Base-by-base conservation (phyloP, 2,797 vertebrate species). In the Triplophysa yarkandensis region DNA sequence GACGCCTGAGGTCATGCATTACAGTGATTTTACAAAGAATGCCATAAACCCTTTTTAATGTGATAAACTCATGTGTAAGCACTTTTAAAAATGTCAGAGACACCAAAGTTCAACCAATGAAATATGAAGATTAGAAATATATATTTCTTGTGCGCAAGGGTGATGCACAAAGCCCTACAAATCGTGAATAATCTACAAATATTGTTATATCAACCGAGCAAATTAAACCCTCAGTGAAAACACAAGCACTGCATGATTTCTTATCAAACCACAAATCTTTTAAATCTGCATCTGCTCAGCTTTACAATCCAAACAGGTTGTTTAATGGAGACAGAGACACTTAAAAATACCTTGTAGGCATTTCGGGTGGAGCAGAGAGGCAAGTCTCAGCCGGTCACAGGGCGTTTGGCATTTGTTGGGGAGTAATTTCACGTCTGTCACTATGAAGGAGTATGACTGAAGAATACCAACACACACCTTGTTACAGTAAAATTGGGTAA, bases 371-470 rank as follows among this genome's bases (percentile, higher is more conserved):
- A 74, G 72, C 16, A 0, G 39, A 27, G 52, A 67, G 43, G 41
- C 72, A 67, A 67, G 72, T 74, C 72, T 14, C 58, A 36, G 72
- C 72, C 11, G 21, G 72, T 74, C 63, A 39, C 54, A 73, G 72
- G 72, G 72, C 21, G 63, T 67, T 66, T 74, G 28, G 21, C 72
- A 32, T 67, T 67, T 19, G 63, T 28, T 19, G 39, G 21, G 28
- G 72, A 46, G 52, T 67, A 39, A 74, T 60, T 60, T 74, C 21
- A 60, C 1, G 41, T 64, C 34, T 54, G 34, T 74, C 62, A 57
- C 14, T 3, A 19, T 55, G 34, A 66, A 66, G 21, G 19, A 30
- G 62, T 19, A 55, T 43, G 62, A 57, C 27, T 44, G 30, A 0
- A 5, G 48, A 2, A 57, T 65, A 34, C 30, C 27, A 58, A 73